Conservation (phyloP, 2,888 invertebrate species). For the Anticlea derivata region DNA sequence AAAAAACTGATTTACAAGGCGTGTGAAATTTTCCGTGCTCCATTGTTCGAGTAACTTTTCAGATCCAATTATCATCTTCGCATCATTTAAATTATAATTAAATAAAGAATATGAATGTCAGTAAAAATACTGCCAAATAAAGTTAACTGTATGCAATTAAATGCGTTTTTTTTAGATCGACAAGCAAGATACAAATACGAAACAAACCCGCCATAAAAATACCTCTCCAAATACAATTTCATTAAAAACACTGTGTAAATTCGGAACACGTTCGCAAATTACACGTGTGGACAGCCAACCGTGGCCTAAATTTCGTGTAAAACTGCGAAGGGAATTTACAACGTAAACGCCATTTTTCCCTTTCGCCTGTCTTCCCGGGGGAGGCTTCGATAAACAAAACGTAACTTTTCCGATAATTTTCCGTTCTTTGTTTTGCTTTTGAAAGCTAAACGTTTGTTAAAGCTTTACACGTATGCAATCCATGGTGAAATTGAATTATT, state of each 20-base stretch:
- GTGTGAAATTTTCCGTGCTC: no score
- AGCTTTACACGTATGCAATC: background rate
- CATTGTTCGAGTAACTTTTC: no score
- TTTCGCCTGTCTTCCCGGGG: constrained; percentile 42
- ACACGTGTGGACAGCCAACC: constrained; percentile 40
- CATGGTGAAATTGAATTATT: background rate
- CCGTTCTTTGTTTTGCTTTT: constrained; percentile 39
- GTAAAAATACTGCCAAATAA: background rate
- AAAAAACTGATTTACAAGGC: no score
- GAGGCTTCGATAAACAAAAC: constrained; percentile 59
- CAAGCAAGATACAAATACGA: constrained; percentile 11
- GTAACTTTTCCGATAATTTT: constrained; percentile 59
- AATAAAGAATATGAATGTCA: background rate
- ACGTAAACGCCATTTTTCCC: constrained; percentile 43
- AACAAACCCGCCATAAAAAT: constrained; percentile 14
- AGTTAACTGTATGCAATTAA: constrained; percentile 3
- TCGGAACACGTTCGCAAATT: constrained; percentile 40
- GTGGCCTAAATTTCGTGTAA: constrained; percentile 38
- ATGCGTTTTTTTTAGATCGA: constrained; percentile 12
- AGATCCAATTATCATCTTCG: no score
- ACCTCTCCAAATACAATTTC: constrained; percentile 33
- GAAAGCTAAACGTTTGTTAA: background rate
- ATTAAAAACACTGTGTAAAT: constrained; percentile 37
- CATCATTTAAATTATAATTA: no score
- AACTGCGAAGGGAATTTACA: constrained; percentile 33